Conservation (phyloP, 2,113 vertebrate species). For the Pristiophorus japonicus region DNA sequence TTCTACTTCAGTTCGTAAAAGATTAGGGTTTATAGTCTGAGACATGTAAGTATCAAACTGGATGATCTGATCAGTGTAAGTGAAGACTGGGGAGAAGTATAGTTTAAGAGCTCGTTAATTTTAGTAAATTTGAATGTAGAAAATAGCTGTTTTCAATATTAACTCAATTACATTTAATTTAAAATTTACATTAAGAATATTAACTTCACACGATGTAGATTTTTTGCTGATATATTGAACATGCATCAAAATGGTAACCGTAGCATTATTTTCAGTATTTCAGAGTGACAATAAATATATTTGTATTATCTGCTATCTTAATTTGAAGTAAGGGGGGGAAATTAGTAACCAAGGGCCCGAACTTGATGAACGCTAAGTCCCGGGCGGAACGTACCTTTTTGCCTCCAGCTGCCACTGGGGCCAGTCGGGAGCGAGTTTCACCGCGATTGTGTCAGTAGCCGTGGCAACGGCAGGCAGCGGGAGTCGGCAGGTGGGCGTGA, state of each 20-base stretch:
- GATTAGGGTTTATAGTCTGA: not conserved
- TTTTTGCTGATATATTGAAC: not conserved
- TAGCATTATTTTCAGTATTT: not conserved
- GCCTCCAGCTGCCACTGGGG: no score
- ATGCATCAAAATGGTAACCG: not conserved
- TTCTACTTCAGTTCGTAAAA: not conserved
- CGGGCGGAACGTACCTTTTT: no score
- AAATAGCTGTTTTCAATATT: not conserved
- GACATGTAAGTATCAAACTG: not conserved
- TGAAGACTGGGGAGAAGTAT: not conserved
- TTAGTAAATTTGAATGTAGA: not conserved
- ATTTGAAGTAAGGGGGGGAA: not conserved
- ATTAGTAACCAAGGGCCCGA: no score
- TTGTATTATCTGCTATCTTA: not conserved
- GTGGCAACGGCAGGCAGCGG: no score
- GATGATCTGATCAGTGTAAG: not conserved
- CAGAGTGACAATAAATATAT: not conserved
- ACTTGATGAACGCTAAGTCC: no score
- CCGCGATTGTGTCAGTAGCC: no score
- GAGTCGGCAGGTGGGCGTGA: no score
- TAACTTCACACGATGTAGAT: not conserved
- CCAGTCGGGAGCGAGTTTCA: no score
- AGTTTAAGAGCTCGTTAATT: not conserved
- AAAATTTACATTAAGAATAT: not conserved
- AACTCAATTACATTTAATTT: not conserved